phyloP scores from a whole-genome alignment of 2,888 invertebrate species.

The Galeopsomyia nigrocyanea region DNA sequence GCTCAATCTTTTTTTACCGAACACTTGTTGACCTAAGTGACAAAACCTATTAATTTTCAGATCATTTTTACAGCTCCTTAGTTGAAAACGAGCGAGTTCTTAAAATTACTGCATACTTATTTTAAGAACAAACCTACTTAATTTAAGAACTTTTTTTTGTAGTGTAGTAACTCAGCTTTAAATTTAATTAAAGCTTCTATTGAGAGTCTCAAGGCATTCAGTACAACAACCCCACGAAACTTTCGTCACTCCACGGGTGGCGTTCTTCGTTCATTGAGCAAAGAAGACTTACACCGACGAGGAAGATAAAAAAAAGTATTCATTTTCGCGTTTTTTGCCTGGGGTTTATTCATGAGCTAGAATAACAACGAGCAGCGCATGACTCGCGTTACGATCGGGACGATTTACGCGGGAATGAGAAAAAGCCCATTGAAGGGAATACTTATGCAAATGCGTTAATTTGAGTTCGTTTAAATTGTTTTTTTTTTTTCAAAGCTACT shows the following conservation, averaged over 20 bases:
- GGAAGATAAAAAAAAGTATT: background rate
- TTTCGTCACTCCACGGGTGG: conserved; percentile 16
- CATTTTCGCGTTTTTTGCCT: background rate
- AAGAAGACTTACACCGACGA: background rate
- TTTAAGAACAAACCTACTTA: too few species aligned
- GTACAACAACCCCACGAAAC: background rate
- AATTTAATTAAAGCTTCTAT: too few species aligned
- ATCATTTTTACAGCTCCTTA: too few species aligned
- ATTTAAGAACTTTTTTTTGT: too few species aligned
- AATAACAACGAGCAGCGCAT: background rate
- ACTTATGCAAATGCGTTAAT: conserved; percentile 29
- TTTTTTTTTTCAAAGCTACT: background rate
- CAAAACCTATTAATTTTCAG: too few species aligned
- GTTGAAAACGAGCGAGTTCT: too few species aligned
- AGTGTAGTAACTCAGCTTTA: too few species aligned
- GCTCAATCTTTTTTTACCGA: too few species aligned
- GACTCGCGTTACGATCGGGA: conserved; percentile 15
- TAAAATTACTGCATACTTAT: too few species aligned
- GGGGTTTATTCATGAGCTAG: conserved; percentile 27
- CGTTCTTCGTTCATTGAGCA: conserved; percentile 11
- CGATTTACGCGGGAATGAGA: conserved; percentile 20
- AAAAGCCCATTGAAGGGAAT: conserved; percentile 19
- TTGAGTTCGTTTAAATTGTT: background rate
- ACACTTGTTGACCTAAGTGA: too few species aligned
- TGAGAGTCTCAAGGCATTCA: background rate